Evolutionary conservation across 2,797 vertebrate species (phyloP).

Genomic region (Tenualosa ilisha): DNA sequence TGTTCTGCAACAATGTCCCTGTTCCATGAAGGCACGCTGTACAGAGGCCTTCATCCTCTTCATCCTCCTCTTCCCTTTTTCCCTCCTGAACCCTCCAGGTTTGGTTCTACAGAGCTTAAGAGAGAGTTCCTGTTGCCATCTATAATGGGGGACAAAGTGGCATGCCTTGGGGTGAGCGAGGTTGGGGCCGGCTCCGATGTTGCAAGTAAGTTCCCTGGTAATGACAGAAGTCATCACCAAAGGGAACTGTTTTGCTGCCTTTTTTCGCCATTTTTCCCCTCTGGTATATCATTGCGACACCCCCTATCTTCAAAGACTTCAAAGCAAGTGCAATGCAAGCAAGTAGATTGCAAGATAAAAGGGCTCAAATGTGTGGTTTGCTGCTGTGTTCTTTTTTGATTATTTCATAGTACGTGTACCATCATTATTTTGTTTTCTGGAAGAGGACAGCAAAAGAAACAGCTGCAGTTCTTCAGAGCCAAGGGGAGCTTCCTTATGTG

Average conservation of each 20-base stretch:
- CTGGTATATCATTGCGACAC: background rate
- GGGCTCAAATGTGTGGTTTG: background rate
- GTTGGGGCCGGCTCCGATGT: constrained; percentile 84
- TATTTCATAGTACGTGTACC: background rate
- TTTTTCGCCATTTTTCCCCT: background rate
- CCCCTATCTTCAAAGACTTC: background rate
- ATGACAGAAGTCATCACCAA: constrained; percentile 9
- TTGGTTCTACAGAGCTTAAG: constrained; percentile 82
- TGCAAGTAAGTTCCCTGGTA: constrained; percentile 71
- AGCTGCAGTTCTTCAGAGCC: background rate
- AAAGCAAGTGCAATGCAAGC: background rate
- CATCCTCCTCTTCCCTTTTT: background rate
- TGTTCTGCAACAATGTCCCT: background rate
- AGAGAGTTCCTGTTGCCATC: constrained; percentile 79
- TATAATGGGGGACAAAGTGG: constrained; percentile 82
- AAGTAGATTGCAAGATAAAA: background rate
- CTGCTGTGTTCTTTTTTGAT: background rate
- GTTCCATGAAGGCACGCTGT: background rate
- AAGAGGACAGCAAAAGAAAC: background rate
- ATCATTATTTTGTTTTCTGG: constrained; percentile 12
- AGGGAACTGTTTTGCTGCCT: constrained; percentile 23
- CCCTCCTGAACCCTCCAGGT: constrained; percentile 61
- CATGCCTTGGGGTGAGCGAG: constrained; percentile 85
- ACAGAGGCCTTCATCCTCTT: background rate
- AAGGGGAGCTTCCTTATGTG: background rate